phyloP scores from a whole-genome alignment of 1,140 invertebrate species.

The Holcopasites calliopsidis region DNA sequence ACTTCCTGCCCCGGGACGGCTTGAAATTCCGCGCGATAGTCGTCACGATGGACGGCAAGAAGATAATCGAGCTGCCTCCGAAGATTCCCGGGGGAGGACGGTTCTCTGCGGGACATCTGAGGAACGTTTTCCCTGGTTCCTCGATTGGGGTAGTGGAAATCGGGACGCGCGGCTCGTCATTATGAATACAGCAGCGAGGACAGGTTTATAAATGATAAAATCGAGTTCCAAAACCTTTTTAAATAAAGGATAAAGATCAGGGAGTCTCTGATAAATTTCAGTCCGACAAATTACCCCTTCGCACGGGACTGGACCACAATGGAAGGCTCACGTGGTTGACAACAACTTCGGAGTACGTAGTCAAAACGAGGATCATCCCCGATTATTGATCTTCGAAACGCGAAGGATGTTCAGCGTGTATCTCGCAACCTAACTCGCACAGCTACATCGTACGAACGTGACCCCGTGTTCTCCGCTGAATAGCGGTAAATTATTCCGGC shows the following conservation, averaged over 20 bases:
- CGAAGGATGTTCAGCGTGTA: not conserved
- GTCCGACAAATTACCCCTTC: not conserved
- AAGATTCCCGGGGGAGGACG: slow-evolving; percentile 27
- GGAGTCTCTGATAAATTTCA: not conserved
- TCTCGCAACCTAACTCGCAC: not conserved
- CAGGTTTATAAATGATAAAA: not conserved
- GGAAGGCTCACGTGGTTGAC: too few species aligned
- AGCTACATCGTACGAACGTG: slow-evolving; percentile 15
- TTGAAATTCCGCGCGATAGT: slow-evolving; percentile 63
- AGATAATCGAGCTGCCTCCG: slow-evolving; percentile 48
- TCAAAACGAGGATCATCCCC: not conserved
- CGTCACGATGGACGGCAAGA: slow-evolving; percentile 57
- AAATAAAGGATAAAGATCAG: not conserved
- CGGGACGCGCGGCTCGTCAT: not conserved
- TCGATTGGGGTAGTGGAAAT: slow-evolving; percentile 18
- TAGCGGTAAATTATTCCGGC: slow-evolving; percentile 37
- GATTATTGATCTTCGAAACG: slow-evolving; percentile 29
- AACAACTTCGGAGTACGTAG: not conserved
- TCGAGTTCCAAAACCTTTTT: too few species aligned
- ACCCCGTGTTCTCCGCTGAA: slow-evolving; percentile 10
- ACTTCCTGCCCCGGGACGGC: slow-evolving; percentile 57
- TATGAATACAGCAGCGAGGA: not conserved
- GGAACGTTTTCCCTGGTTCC: slow-evolving; percentile 22
- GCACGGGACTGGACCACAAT: too few species aligned
- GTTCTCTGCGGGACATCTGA: slow-evolving; percentile 43